Base-by-base conservation (phyloP, 2,888 invertebrate genomes). In the Lasioglossum figueresi region DNA sequence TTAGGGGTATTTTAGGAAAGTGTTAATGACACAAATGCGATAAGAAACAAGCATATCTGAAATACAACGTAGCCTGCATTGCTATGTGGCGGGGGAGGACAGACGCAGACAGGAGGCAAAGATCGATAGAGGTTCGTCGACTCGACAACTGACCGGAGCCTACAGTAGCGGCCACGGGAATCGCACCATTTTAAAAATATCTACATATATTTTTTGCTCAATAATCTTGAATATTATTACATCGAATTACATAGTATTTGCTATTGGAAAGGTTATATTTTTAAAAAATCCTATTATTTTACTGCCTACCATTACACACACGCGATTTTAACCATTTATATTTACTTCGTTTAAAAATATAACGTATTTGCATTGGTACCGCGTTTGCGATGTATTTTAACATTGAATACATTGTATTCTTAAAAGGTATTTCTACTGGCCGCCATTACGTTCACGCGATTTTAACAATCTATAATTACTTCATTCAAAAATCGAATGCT, bases 121-220 rank as follows among this genome's bases (percentile, higher is more conserved):
- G 90, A 91, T 91, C 91, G 90, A 91, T 91, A 91, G 86, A 90
- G 85, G 91, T 91, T 91, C 91, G 90, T 88, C 91, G 91, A 91
- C 91, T 88, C 89, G 70, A 76, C 89, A 86, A 88, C 89, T 86
- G 81, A 85, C 90, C 86, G 79, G 68, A 79, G 80, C 71, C 80
- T 83, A 80, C 66, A 34, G 66, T 31, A 19, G 66, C 66, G 34
- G 34, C 34, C 66, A 66, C 6, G 27, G 59, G 31, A 59, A 59
- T 59, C 59, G 59, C 27, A 59, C 27, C 27, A 14, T 27, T 59
- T 59, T 10, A 27, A 14, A 14, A 14, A 59, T 59, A 27, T 59
- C 27, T 14, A 59, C 16, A 27, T 59, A 59, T 27, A 27, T 59
- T 27, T 59, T 10, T 10, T 52, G 23, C n/a, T 52, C 23, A 23